phyloP scores from a whole-genome alignment of 1,140 invertebrate species.

The Ericerus pela region DNA sequence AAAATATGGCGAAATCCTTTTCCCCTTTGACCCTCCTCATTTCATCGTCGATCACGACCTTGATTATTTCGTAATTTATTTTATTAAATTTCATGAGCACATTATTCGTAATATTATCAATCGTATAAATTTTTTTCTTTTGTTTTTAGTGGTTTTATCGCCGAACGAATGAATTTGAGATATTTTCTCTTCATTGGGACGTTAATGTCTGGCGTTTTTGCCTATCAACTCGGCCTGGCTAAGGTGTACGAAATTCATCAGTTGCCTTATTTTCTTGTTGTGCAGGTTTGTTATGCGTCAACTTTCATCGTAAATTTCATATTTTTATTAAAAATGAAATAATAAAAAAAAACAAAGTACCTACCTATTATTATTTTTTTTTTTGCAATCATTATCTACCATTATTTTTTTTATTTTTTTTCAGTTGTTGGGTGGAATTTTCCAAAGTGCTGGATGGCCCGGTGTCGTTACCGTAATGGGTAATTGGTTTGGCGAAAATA shows the following conservation, averaged over 20 bases:
- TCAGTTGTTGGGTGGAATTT: constrained; percentile 62
- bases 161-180: constrained; percentile 77
- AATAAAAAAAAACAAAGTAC: too few relatives aligned
- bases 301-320: too few relatives aligned
- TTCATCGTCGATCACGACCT: too few relatives aligned
- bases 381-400: constrained; percentile 16
- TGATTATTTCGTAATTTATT: too few relatives aligned
- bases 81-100: too few relatives aligned
- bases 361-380: constrained; percentile 17
- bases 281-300: constrained; percentile 57
- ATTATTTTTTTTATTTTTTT: constrained; percentile 20
- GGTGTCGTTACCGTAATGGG: constrained; percentile 84
- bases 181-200: constrained; percentile 83
- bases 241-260: constrained; percentile 67
- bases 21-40: too few relatives aligned
- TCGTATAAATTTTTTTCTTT: constrained; percentile 20
- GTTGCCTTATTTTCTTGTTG: constrained; percentile 67
- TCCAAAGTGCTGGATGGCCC: constrained; percentile 85
- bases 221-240: constrained; percentile 79
- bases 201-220: constrained; percentile 73
- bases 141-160: constrained; percentile 61
- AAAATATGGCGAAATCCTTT: too few relatives aligned
- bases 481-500: constrained; percentile 90
- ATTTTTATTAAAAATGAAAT: too few relatives aligned
- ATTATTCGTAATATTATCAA: background rate